Conservation (phyloP, 2,888 invertebrate genomes). For the Tetragonisca angustula region DNA sequence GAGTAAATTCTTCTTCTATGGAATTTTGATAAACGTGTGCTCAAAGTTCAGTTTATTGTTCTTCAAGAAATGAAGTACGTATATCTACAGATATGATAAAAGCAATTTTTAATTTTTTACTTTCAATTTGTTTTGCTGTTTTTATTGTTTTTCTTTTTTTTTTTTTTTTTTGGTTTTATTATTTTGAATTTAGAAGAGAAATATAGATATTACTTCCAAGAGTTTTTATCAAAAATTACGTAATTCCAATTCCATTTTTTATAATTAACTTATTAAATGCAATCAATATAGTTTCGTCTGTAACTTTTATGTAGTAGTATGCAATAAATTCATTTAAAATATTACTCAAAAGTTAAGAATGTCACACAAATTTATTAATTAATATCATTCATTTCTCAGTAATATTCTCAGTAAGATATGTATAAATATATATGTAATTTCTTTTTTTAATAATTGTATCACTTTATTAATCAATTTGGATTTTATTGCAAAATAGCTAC, state of each 20-base stretch:
- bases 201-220: neutral
- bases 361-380: neutral
- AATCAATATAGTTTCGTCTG: neutral
- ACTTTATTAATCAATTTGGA: no score
- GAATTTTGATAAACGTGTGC: neutral
- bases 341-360: neutral
- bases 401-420: no score
- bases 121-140: neutral
- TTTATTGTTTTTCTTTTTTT: neutral
- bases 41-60: constrained; percentile 23
- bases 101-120: neutral
- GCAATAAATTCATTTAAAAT: neutral
- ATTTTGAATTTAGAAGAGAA: no score
- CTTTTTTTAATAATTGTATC: no score
- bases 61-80: constrained; percentile 2
- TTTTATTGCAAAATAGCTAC: no score
- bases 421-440: no score
- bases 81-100: neutral
- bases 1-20: neutral
- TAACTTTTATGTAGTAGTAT: neutral
- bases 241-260: neutral
- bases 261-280: neutral
- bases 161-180: neutral
- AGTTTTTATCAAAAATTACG: neutral
- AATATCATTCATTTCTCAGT: neutral